These are phyloP conservation scores for Trichosurus vulpecula DNA, from an alignment of 2,797 vertebrate species.

Conservation along the genomic window DNA sequence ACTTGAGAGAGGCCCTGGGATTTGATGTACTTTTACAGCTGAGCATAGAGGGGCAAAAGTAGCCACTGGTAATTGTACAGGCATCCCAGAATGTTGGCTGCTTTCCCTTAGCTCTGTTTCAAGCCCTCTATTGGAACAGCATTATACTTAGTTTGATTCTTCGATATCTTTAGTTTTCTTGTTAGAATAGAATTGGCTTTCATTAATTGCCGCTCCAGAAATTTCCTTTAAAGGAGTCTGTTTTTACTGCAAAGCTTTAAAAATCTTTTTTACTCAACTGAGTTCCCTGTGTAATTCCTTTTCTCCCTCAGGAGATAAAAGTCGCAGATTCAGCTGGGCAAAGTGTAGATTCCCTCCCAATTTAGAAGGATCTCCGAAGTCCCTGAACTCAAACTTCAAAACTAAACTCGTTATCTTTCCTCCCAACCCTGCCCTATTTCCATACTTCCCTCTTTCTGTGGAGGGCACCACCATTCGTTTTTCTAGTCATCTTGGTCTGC, in stretches of 20 bases:
- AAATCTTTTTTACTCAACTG: slow-evolving; percentile 14
- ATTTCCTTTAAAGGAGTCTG: not conserved
- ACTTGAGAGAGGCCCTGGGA: not conserved
- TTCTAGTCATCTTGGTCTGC: not conserved
- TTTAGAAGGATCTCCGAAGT: not conserved
- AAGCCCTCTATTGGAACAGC: slow-evolving; percentile 17
- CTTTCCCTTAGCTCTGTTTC: slow-evolving; percentile 32
- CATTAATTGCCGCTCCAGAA: slow-evolving; percentile 11
- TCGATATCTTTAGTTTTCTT: slow-evolving; percentile 41
- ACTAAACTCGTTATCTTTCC: not conserved
- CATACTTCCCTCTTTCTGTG: not conserved
- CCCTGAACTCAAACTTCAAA: not conserved
- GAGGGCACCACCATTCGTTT: not conserved
- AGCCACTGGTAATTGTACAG: slow-evolving; percentile 4
- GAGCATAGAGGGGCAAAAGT: slow-evolving; percentile 11
- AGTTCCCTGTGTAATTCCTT: not conserved
- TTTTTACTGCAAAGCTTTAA: not conserved
- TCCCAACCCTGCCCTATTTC: not conserved
- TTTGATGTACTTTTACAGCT: slow-evolving; percentile 14
- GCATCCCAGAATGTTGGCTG: not conserved
- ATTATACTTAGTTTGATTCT: slow-evolving; percentile 37
- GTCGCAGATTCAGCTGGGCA: not conserved
- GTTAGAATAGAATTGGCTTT: slow-evolving; percentile 53
- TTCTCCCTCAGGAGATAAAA: not conserved
- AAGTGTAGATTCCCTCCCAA: not conserved